Base-by-base conservation (phyloP, 1,140 invertebrate species). In the Drosophila tani region DNA sequence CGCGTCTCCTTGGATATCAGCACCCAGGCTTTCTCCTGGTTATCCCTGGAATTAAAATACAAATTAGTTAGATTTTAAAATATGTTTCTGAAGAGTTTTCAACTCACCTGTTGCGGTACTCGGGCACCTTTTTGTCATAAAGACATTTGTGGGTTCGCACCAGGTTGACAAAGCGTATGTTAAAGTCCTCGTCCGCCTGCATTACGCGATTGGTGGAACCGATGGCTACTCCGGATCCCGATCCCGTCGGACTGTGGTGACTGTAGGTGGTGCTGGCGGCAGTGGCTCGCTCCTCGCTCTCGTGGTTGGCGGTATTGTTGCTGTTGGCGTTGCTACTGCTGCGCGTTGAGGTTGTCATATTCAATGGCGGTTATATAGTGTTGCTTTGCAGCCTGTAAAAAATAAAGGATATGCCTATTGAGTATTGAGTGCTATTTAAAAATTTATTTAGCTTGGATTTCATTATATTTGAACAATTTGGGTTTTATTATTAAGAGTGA, bases 171-270 rank as follows among this genome's bases (percentile, higher is more conserved):
- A 93, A 93, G 19, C 91, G 73, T 19, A 93, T 93, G 71, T 93
- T 93, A 49, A 91, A 93, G 75, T 92, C 92, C 73, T 93, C 93
- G 78, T 93, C 93, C 41, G 91, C 79, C 66, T 92, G 91, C 91
- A 92, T 92, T 21, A 91, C 85, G 57, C 91, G 85, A 51, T 78
- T 88, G 32, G 84, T 79, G 50, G 83, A 79, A 69, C 70, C 83
- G 57, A 85, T 86, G 46, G 66, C 35, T 14, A 53, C 35, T 24
- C 43, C 67, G 6, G 63, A 43, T 65, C 51, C 62, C 4, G 64
- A 68, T 40, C 63, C 58, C 38, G 66, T 76, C 11, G 67, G 73
- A 63, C 81, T 80, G 64, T 78, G 70, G 55, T 47, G 41, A 63
- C 49, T 74, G 60, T 79, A 71, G 45, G 32, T 67, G 49, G 24